A percentile compares a stretch with the other conserved stretches of the same genome.
phyloP scores from a whole-genome alignment of 2,113 vertebrate genomes.

The Psophia crepitans region DNA sequence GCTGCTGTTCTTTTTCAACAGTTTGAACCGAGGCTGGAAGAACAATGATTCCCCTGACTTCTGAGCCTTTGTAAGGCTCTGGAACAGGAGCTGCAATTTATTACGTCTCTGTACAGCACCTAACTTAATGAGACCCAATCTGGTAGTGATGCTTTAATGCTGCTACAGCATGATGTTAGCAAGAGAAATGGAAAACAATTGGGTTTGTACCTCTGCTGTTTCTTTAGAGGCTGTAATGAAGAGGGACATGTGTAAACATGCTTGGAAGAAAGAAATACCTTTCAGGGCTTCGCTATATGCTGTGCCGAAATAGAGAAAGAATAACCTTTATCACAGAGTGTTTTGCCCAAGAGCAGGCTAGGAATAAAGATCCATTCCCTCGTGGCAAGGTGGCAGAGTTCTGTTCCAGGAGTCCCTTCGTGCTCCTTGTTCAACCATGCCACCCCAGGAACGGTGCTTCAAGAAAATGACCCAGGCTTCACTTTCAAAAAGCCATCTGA shows the following conservation, averaged over 20 bases:
- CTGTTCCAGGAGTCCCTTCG: background rate
- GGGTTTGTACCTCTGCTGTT: background rate
- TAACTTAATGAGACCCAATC: background rate
- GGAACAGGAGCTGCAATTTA: background rate
- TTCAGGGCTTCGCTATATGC: background rate
- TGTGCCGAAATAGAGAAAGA: background rate
- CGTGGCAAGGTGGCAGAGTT: background rate
- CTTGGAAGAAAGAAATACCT: background rate
- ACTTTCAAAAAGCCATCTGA: background rate
- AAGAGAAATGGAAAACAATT: background rate
- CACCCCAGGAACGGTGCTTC: background rate
- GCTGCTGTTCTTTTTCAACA: slow-evolving; percentile 48
- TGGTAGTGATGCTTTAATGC: background rate
- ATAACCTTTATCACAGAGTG: background rate
- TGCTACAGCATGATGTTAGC: background rate
- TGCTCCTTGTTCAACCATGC: background rate
- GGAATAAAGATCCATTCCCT: background rate
- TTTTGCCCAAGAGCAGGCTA: background rate
- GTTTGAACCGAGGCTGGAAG: background rate
- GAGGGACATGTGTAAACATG: background rate
- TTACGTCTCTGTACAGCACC: background rate
- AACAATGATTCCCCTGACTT: background rate
- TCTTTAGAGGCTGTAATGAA: background rate
- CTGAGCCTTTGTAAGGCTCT: background rate
- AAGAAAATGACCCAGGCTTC: background rate